Conservation (phyloP, 2,113 vertebrate genomes). For the Labrus mixtus region DNA sequence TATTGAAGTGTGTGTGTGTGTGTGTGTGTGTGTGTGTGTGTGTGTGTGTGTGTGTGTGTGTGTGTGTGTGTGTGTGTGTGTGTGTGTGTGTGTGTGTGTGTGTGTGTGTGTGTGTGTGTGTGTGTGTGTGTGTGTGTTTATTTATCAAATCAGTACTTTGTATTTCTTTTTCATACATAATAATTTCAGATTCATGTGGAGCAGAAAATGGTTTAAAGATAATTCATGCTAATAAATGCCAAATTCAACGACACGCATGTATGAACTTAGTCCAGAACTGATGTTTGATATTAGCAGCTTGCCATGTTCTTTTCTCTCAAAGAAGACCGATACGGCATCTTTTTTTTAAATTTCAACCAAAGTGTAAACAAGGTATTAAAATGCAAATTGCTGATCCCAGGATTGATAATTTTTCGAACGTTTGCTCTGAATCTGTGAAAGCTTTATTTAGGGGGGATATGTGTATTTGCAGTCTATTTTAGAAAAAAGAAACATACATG, state of each 20-base stretch:
- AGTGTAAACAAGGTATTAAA: slow-evolving; percentile 40
- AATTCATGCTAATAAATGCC: slow-evolving; percentile 21
- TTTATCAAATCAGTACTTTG: slow-evolving; percentile 1
- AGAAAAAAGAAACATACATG: slow-evolving; percentile 7
- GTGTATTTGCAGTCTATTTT: slow-evolving; percentile 19
- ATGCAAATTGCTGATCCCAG: slow-evolving; percentile 49
- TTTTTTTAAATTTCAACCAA: slow-evolving; percentile 10
- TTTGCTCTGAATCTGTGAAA: slow-evolving; percentile 4
- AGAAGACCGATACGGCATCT: slow-evolving; percentile 3
- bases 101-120: too few relatives aligned
- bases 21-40: too few relatives aligned
- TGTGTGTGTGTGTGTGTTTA: slow-evolving; percentile 28
- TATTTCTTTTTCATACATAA: slow-evolving; percentile 27
- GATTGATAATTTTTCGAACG: slow-evolving; percentile 37
- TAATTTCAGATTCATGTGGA: neutral
- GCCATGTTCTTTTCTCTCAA: neutral
- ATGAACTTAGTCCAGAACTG: slow-evolving; percentile 25
- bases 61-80: too few relatives aligned
- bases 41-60: too few relatives aligned
- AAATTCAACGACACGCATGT: neutral
- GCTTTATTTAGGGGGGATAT: slow-evolving; percentile 10
- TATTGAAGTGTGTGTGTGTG: slow-evolving; percentile 31
- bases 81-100: too few relatives aligned
- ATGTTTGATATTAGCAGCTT: slow-evolving; percentile 6
- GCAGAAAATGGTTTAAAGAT: slow-evolving; percentile 10